Evolutionary conservation across 2,113 vertebrate species (phyloP).

Genomic region (Prunella himalayana): DNA sequence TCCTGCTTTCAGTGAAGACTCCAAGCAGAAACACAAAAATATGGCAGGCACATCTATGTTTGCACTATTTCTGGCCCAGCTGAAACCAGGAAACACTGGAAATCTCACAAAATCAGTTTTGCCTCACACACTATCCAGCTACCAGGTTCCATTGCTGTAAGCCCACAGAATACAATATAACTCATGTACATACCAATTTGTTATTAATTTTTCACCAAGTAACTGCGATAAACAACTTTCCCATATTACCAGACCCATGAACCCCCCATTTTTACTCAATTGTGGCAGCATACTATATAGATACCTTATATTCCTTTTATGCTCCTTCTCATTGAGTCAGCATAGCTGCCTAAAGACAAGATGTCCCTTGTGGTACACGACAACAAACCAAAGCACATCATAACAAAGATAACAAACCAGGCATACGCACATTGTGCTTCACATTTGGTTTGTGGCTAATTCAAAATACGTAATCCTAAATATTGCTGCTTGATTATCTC

Average conservation of each 20-base stretch:
- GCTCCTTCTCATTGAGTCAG: neutral
- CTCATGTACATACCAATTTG: neutral
- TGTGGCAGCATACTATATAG: neutral
- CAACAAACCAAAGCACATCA: neutral
- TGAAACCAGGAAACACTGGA: neutral
- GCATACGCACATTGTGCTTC: neutral
- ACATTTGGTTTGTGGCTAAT: neutral
- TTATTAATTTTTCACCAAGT: neutral
- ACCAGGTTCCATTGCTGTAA: neutral
- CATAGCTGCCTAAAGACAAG: neutral
- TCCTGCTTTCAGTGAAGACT: slow-evolving; percentile 17
- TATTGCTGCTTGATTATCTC: neutral
- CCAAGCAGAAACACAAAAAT: slow-evolving; percentile 26
- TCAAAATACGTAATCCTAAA: neutral
- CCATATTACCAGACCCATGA: neutral
- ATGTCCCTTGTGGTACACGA: neutral
- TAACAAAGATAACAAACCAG: neutral
- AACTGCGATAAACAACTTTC: neutral
- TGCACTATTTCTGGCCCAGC: slow-evolving; percentile 25
- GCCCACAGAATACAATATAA: neutral
- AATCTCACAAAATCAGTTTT: slow-evolving; percentile 18
- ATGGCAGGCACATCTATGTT: slow-evolving; percentile 12
- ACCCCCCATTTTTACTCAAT: neutral
- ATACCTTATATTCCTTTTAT: neutral
- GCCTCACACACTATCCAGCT: neutral